phyloP scores from a whole-genome alignment of 2,113 vertebrate genomes.

The Glaucomys volans region DNA sequence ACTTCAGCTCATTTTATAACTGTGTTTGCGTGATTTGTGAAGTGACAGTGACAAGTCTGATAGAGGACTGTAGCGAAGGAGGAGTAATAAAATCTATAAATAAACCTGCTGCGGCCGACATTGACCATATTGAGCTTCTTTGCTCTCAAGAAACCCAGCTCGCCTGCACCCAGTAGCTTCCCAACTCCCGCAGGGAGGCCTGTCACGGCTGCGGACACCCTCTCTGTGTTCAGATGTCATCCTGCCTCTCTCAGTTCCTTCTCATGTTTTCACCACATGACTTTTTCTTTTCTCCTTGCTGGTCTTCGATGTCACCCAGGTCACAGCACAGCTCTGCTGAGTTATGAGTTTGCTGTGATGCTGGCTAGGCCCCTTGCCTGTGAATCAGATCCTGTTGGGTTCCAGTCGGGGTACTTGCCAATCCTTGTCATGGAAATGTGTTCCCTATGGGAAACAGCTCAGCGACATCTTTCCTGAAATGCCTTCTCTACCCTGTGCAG shows the following conservation, averaged over 20 bases:
- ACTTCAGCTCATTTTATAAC: background rate
- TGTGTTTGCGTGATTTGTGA: background rate
- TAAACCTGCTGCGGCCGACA: background rate
- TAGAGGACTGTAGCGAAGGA: background rate
- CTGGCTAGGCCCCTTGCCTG: background rate
- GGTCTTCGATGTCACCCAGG: background rate
- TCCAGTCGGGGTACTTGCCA: background rate
- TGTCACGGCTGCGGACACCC: rapidly evolving
- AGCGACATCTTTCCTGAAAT: background rate
- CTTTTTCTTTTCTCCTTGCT: conserved; percentile 47
- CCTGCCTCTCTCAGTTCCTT: background rate
- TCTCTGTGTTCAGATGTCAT: background rate
- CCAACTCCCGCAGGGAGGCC: background rate
- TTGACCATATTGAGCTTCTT: background rate
- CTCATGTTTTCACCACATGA: background rate
- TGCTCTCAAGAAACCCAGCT: rapidly evolving
- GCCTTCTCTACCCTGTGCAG: background rate
- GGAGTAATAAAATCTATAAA: background rate
- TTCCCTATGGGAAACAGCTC: background rate
- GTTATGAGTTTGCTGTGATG: background rate
- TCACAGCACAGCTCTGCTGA: background rate
- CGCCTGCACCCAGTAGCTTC: background rate
- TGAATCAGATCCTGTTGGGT: background rate
- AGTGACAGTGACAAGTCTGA: background rate
- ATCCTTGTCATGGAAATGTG: background rate